phyloP scores from a whole-genome alignment of 2,113 vertebrate genomes.

The Bagarius yarrelli region DNA sequence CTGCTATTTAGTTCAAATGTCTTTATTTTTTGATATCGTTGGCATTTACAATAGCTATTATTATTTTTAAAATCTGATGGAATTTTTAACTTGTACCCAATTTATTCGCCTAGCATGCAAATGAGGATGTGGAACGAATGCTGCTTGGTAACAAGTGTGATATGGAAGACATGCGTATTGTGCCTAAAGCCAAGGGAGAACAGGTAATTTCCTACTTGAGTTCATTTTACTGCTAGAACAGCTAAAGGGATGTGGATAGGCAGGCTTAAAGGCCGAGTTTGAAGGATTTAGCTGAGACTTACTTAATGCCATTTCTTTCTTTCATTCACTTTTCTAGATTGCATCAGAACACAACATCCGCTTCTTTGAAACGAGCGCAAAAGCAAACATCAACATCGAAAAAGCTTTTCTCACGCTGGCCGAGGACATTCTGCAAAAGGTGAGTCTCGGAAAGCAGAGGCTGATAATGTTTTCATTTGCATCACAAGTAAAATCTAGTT shows the following conservation, averaged over 20 bases:
- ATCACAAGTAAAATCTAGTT: neutral
- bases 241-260: neutral
- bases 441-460: conserved; percentile 51
- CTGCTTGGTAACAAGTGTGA: conserved; percentile 99
- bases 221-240: neutral
- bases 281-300: neutral
- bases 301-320: neutral
- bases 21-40: neutral
- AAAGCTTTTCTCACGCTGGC: conserved; percentile 99
- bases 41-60: neutral
- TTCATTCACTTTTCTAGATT: conserved; percentile 75
- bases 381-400: conserved; percentile 99
- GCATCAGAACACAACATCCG: conserved; percentile 97
- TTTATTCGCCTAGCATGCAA: conserved; percentile 82
- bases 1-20: too few relatives aligned
- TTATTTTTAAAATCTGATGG: neutral
- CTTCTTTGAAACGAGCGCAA: conserved; percentile 98
- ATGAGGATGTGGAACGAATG: conserved; percentile 99
- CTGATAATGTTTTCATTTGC: neutral
- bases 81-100: neutral
- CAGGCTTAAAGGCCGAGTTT: neutral
- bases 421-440: conserved; percentile 99
- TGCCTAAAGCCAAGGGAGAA: conserved; percentile 95
- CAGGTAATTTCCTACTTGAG: conserved; percentile 76
- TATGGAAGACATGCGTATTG: conserved; percentile 98